A percentile compares a stretch with the other conserved stretches of the same genome.
Evolutionary conservation across 1,140 invertebrate genomes (phyloP).

Genomic region (Berghia stephanieae): DNA sequence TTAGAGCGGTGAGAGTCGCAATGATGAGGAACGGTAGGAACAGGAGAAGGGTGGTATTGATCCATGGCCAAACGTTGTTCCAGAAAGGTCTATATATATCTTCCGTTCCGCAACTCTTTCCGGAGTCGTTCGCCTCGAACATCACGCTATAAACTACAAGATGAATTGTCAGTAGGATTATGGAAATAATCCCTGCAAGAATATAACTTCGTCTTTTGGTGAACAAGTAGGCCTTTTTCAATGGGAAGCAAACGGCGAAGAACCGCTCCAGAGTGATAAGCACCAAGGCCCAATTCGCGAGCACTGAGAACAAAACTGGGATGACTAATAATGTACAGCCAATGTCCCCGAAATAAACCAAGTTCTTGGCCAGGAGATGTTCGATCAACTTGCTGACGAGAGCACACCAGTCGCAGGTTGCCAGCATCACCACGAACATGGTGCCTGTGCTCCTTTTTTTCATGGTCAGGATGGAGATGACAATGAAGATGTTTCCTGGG

Average conservation of each 20-base stretch:
- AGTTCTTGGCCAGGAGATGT: slow-evolving; percentile 36
- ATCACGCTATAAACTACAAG: slow-evolving; percentile 40
- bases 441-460: slow-evolving; percentile 45
- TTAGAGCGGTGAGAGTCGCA: slow-evolving; percentile 45
- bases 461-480: slow-evolving; percentile 48
- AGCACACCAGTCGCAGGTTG: slow-evolving; percentile 42
- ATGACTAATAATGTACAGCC: slow-evolving; percentile 36
- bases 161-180: slow-evolving; percentile 37
- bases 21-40: slow-evolving; percentile 45
- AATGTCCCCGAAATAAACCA: slow-evolving; percentile 36
- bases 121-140: slow-evolving; percentile 22
- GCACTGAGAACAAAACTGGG: slow-evolving; percentile 12
- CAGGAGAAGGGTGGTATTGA: slow-evolving; percentile 44
- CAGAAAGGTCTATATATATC: slow-evolving; percentile 33
- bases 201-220: slow-evolving; percentile 36
- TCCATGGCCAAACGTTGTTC: slow-evolving; percentile 45
- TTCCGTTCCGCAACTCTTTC: slow-evolving; percentile 30
- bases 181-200: slow-evolving; percentile 31
- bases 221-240: slow-evolving; percentile 46
- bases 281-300: slow-evolving; percentile 53
- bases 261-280: slow-evolving; percentile 52
- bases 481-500: slow-evolving; percentile 47
- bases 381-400: slow-evolving; percentile 44
- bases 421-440: slow-evolving; percentile 46
- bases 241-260: slow-evolving; percentile 50